Evolutionary conservation across 2,888 invertebrate species (phyloP).

Genomic region (Cistogaster globosa): DNA sequence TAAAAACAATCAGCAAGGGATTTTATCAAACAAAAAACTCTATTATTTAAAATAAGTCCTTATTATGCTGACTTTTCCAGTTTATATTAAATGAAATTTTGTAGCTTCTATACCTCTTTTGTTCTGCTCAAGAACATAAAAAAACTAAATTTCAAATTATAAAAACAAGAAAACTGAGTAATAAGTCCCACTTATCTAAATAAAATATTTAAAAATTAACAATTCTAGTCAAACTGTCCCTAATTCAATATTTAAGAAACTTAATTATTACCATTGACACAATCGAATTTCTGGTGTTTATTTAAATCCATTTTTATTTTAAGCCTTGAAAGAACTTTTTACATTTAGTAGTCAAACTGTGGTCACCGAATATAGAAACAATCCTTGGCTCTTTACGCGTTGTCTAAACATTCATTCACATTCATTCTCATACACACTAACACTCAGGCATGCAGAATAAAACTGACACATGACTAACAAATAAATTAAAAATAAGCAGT

Average conservation of each 20-base stretch:
- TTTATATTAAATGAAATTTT: too few relatives aligned
- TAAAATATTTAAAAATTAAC: background rate
- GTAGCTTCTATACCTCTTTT: too few relatives aligned
- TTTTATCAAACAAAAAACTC: too few relatives aligned
- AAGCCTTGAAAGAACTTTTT: slow-evolving; percentile 26
- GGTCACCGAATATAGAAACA: slow-evolving; percentile 32
- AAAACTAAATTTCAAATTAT: too few relatives aligned
- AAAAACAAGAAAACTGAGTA: too few relatives aligned
- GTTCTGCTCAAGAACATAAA: too few relatives aligned
- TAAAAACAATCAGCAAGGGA: too few relatives aligned
- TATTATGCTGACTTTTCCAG: too few relatives aligned
- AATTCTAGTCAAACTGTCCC: too few relatives aligned
- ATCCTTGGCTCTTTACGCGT: slow-evolving; percentile 53
- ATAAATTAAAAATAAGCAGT: slow-evolving; percentile 25
- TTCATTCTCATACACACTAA: background rate
- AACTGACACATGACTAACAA: slow-evolving; percentile 61
- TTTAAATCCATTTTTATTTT: background rate
- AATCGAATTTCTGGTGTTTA: slow-evolving; percentile 6
- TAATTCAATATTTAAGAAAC: background rate
- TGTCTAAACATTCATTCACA: background rate
- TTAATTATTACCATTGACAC: background rate
- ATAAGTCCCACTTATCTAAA: too few relatives aligned
- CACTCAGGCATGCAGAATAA: background rate
- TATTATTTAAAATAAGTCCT: too few relatives aligned
- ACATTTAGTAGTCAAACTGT: slow-evolving; percentile 25